Evolutionary conservation across 2,797 vertebrate genomes (phyloP), one percentile per base, ranked within the genome.

Genomic region (Gymnocypris eckloni): DNA sequence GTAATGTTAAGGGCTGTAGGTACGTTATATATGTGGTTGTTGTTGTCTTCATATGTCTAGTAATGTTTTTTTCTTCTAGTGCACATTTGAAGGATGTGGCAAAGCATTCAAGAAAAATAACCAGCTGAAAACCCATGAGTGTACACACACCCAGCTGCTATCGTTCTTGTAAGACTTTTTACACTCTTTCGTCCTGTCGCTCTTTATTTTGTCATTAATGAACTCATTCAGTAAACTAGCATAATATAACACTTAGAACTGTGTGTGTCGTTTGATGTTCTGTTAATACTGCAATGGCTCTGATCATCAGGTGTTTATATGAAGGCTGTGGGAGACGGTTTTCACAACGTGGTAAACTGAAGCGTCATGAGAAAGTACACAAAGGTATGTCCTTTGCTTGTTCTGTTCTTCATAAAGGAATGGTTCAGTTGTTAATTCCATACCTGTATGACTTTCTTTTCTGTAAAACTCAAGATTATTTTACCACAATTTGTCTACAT

Each of bases 41-140:
- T 64, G 69, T 50, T 79, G 2, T 41, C 0, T 70, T 11, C 16
- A 10, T 71, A 13, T 9, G 6, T 41, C 1, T 50, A 70, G n/a
- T 33, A 25, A 43, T 64, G 25, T 48, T 7, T 39, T 33, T 70
- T 2, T 54, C 50, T 2, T 43, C 90, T 87, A 96, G 85, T 99
- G 98, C 78, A 85, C 64, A 28, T 95, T 94, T 61, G 95, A 96
- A 66, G 96, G 94, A 81, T 99, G 98, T 89, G 90, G 91, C 20
- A 93, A 95, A 59, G 89, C 93, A 50, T 99, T 99, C 92, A 97
- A 85, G 94, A 99, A 99, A 85, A 96, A 99, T 91, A 97, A 97
- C 77, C 97, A 96, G 91, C 95, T 99, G 25, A 98, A 95, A 91
- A 86, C 90, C 20, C 98, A 99, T 87, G 91, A 97, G 86, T 97